phyloP scores from a whole-genome alignment of 2,797 vertebrate genomes.

The Alauda arvensis region DNA sequence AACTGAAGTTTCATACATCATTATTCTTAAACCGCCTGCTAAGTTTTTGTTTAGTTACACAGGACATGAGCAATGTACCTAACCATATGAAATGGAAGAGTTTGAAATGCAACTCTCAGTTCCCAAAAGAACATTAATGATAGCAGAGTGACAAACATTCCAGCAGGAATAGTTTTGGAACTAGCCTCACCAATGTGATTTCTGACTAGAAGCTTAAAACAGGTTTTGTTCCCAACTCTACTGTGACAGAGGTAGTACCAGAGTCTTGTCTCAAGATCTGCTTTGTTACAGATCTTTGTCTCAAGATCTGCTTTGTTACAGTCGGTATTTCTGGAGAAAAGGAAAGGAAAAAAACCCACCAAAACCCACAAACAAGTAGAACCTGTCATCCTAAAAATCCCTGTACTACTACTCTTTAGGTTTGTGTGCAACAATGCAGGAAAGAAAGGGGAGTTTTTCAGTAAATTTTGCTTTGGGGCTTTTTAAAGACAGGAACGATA shows the following conservation, averaged over 20 bases:
- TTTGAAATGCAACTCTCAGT: neutral
- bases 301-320: neutral
- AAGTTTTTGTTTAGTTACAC: neutral
- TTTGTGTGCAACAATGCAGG: neutral
- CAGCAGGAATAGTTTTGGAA: neutral
- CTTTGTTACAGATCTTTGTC: neutral
- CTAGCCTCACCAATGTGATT: neutral
- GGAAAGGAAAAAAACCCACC: neutral
- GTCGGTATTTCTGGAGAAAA: neutral
- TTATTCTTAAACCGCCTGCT: neutral
- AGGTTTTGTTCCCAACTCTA: neutral
- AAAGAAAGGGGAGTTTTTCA: neutral
- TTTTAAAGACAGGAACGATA: neutral
- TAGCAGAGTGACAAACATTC: neutral
- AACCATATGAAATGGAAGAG: neutral
- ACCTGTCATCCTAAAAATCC: neutral
- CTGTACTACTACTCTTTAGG: neutral
- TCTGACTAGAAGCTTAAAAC: neutral
- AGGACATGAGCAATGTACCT: neutral
- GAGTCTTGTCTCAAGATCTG: neutral
- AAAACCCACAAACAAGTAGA: neutral
- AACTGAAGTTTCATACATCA: neutral
- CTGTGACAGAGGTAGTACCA: neutral
- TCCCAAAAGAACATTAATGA: neutral
- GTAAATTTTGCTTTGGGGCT: neutral